Evolutionary conservation across 2,113 vertebrate genomes (phyloP).

Genomic region (Pampusana beccarii): DNA sequence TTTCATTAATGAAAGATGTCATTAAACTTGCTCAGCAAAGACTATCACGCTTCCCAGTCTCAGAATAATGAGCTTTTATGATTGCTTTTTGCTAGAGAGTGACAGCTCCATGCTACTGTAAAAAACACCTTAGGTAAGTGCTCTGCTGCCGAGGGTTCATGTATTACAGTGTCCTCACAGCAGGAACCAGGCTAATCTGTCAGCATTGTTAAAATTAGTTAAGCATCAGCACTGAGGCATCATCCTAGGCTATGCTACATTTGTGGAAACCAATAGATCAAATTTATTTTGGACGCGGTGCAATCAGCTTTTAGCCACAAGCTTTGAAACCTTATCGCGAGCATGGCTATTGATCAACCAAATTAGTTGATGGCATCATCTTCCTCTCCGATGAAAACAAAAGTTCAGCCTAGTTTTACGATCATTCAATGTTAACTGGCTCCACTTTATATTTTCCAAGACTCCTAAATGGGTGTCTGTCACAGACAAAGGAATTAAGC

Average conservation of each 20-base stretch:
- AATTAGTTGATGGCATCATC: conserved; percentile 58
- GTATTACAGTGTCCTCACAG: conserved; percentile 5
- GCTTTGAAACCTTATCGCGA: conserved; percentile 59
- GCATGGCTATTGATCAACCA: conserved; percentile 60
- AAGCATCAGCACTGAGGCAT: conserved; percentile 54
- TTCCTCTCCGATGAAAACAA: conserved; percentile 34
- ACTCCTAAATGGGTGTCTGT: neutral
- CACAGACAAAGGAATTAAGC: conserved; percentile 32
- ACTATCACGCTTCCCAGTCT: neutral
- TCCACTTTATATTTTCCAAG: conserved; percentile 52
- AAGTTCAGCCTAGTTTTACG: conserved; percentile 49
- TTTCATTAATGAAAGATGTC: neutral
- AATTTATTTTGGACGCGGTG: conserved; percentile 58
- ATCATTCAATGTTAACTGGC: conserved; percentile 57
- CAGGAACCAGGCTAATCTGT: conserved; percentile 41
- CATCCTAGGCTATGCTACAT: conserved; percentile 17
- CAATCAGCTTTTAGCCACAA: conserved; percentile 63
- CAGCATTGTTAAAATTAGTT: conserved; percentile 50
- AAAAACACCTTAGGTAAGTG: neutral
- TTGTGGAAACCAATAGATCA: conserved; percentile 63
- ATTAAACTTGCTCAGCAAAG: neutral
- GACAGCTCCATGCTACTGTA: neutral
- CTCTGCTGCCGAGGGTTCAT: neutral
- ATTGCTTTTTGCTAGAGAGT: neutral
- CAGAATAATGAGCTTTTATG: neutral